Base-by-base conservation (phyloP, 2,797 vertebrate genomes). In the Rhinogobio ventralis region DNA sequence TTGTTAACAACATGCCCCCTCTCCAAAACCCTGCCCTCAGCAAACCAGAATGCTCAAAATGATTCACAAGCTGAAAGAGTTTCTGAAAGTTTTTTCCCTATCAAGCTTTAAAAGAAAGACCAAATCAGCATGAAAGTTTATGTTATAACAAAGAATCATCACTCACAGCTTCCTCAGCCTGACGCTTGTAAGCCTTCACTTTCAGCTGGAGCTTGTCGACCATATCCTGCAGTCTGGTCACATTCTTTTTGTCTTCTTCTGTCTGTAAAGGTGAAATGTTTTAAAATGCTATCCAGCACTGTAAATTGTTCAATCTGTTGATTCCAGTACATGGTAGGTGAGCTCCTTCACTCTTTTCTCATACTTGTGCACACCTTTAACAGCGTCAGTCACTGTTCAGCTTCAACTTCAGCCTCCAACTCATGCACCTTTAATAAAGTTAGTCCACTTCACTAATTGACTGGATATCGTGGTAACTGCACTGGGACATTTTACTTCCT, bases 161-260 rank as follows among this genome's bases (percentile, higher is more conserved):
- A 95, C 95, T 95, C 89, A 96, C 95, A 86, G 94, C 85, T 68
- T 96, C 95, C 81, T 96, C 95, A 57, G 95, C 89, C 91, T 95
- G 95, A 66, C 93, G 92, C 92, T 95, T 95, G 80, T 95, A 95
- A 79, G 95, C 86, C 73, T 96, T 96, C 87, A 96, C 94, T 83
- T 95, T 96, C 69, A 95, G 73, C 55, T 96, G 95, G 57, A 25
- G 55, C 10, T 60, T 96, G 89, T 96, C 94, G 42, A 95, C 95
- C 49, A 95, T 87, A 64, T 95, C 95, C 39, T 96, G 95, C 74
- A 95, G 94, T 75, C 95, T 93, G 30, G 94, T 92, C 39, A 95
- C 72, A 82, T 96, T 96, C 92, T 96, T 96, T 81, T 94, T 87
- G 74, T 96, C 62, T 19, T 96, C 95, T 80, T 96, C 95, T 67